These are phyloP conservation scores for Limnephilus rhombicus DNA, from an alignment of 2,888 invertebrate genomes.

Conservation along the genomic window DNA sequence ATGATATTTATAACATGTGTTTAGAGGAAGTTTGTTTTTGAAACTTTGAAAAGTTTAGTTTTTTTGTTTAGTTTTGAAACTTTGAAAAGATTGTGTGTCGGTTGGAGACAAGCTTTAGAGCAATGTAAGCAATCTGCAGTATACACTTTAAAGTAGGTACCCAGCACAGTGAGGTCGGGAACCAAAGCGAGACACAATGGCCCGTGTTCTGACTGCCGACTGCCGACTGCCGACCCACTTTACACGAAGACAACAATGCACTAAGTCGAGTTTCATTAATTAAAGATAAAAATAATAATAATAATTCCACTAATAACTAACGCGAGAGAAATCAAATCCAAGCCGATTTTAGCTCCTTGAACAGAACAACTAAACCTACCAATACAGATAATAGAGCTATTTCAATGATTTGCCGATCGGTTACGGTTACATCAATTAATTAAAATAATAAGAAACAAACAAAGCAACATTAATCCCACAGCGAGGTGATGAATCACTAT, in stretches of 20 bases:
- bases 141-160: neutral
- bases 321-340: constrained; percentile 22
- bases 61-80: too few species aligned
- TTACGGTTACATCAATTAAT: neutral
- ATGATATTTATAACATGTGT: too few species aligned
- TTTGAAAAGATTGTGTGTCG: neutral
- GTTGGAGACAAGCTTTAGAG: neutral
- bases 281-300: constrained; percentile 32
- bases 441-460: neutral
- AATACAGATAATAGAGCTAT: neutral
- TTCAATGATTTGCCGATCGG: neutral
- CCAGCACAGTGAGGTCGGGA: constrained; percentile 25
- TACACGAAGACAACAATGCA: constrained; percentile 47
- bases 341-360: neutral
- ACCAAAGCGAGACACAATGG: constrained; percentile 9
- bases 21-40: too few species aligned
- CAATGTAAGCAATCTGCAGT: neutral
- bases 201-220: neutral
- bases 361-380: neutral
- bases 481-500: neutral
- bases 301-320: neutral
- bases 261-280: constrained; percentile 43
- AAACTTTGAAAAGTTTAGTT: too few species aligned
- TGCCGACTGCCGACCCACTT: constrained; percentile 36
- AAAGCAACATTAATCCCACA: neutral